phyloP scores from a whole-genome alignment of 2,888 invertebrate genomes.

The Lottia scabra region DNA sequence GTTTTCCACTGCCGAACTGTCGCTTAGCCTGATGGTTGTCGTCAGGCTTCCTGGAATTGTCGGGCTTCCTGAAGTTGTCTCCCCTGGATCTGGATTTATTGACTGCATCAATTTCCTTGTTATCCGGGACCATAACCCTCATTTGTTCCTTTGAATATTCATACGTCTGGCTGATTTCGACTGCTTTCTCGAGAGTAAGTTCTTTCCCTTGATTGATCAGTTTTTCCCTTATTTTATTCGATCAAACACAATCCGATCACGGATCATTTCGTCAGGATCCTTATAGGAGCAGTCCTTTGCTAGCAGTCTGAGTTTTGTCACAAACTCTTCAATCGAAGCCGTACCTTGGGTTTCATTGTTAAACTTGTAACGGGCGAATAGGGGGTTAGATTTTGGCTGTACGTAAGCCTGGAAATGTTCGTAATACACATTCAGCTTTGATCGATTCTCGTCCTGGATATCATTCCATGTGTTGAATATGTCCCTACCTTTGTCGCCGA shows the following conservation, averaged over 20 bases:
- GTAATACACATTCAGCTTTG: constrained; percentile 3
- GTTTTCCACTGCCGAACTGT: background rate
- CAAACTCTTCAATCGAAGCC: too few species aligned
- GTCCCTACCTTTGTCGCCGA: constrained; percentile 25
- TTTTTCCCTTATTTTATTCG: constrained; percentile 23
- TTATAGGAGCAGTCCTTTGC: constrained; percentile 15
- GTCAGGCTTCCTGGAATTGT: background rate
- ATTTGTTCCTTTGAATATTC: background rate
- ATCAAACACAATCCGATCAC: constrained; percentile 31
- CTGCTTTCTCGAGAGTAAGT: too few species aligned
- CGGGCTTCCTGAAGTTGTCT: too few species aligned
- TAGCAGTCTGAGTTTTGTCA: constrained; percentile 3
- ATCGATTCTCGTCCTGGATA: too few species aligned
- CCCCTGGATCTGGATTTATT: too few species aligned
- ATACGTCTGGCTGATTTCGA: too few species aligned
- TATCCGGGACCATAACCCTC: too few species aligned
- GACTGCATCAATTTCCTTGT: too few species aligned
- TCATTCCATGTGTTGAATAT: constrained; percentile 21
- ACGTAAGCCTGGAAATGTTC: constrained; percentile 16
- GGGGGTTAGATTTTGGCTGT: constrained; percentile 21
- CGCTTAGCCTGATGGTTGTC: background rate
- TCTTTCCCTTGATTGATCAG: constrained; percentile 24
- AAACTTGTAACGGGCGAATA: constrained; percentile 18
- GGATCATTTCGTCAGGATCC: constrained; percentile 7
- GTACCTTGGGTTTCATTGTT: too few species aligned